Conservation (phyloP, 2,797 vertebrate species). For the Arvicola amphibius region DNA sequence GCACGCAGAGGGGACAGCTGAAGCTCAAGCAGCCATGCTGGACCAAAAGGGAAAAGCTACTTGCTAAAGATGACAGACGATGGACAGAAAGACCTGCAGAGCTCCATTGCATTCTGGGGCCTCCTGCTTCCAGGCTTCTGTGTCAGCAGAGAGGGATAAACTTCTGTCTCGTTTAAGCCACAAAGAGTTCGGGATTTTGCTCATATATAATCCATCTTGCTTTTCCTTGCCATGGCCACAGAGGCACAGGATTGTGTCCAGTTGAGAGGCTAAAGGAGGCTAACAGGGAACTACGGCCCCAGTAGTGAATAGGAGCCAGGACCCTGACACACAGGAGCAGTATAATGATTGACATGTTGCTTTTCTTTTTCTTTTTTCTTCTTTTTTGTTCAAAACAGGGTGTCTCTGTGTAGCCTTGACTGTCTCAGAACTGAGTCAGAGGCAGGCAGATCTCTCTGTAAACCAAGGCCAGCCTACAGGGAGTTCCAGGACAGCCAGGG, state of each 20-base stretch:
- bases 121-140: neutral
- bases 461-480: neutral
- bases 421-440: neutral
- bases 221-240: neutral
- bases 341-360: neutral
- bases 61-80: neutral
- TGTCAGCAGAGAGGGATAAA: slow-evolving; percentile 22
- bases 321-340: neutral
- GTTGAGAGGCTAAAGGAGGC: neutral
- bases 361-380: neutral
- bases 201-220: neutral
- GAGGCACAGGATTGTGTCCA: neutral
- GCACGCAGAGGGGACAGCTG: neutral
- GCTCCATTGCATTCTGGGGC: neutral
- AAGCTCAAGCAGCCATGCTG: neutral
- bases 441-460: neutral
- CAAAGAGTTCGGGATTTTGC: neutral
- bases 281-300: neutral
- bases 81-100: neutral
- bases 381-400: neutral
- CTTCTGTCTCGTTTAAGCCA: neutral
- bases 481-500: neutral
- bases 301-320: neutral
- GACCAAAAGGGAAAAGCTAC: neutral
- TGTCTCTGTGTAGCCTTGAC: neutral